A percentile compares a stretch with the other conserved stretches of the same genome.
phyloP scores from a whole-genome alignment of 1,140 invertebrate genomes.

The Bombus waltoni region DNA sequence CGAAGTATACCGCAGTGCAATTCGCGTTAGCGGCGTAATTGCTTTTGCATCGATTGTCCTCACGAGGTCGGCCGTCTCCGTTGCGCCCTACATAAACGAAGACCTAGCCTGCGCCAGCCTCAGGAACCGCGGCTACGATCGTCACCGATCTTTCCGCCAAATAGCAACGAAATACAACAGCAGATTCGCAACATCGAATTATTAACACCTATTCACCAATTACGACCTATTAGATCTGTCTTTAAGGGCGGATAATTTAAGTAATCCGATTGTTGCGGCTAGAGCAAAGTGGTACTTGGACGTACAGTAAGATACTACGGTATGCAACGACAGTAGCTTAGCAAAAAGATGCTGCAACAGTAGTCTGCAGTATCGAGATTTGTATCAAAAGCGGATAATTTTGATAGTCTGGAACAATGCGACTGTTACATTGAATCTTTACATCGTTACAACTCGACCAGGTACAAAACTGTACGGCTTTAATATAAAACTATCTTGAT shows the following conservation, averaged over 20 bases:
- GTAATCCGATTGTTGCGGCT: neutral
- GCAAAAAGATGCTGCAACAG: too few species aligned
- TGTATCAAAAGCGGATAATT: neutral
- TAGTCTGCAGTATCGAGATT: neutral
- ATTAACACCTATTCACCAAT: neutral
- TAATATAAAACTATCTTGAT: neutral
- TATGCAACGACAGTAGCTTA: too few species aligned
- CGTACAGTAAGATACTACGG: too few species aligned
- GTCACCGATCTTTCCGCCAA: neutral
- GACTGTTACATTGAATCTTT: too few species aligned
- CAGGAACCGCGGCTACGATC: neutral
- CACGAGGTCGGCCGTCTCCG: slow-evolving; percentile 48
- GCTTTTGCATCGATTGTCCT: slow-evolving; percentile 65
- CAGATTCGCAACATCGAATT: neutral
- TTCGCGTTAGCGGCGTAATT: slow-evolving; percentile 60
- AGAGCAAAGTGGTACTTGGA: neutral
- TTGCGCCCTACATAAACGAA: slow-evolving; percentile 22
- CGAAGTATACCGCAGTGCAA: slow-evolving; percentile 27
- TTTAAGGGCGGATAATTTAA: neutral
- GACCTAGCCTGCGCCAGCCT: slow-evolving; percentile 15
- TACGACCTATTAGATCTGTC: too few species aligned
- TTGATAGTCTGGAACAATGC: neutral
- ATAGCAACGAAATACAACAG: neutral
- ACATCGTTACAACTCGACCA: too few species aligned
- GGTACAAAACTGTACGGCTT: neutral